These are phyloP conservation scores for Lepetodrilus schrolli DNA, from an alignment of 2,888 invertebrate genomes.

Conservation along the genomic window DNA sequence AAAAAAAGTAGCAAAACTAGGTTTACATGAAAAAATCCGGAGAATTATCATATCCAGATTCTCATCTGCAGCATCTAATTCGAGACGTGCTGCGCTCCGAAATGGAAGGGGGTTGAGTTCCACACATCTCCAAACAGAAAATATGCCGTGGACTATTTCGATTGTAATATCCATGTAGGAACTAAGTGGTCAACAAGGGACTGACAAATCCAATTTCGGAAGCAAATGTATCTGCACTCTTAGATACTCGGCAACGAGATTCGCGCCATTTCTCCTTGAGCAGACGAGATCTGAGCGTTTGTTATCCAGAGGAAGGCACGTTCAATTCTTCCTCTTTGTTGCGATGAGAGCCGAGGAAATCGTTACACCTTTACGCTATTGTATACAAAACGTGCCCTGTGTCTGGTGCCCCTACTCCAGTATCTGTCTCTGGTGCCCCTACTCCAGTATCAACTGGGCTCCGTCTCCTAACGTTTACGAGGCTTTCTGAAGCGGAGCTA, in stretches of 20 bases:
- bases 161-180: background rate
- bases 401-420: too few relatives aligned
- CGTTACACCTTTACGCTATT: background rate
- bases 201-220: background rate
- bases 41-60: too few relatives aligned
- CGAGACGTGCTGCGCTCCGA: too few relatives aligned
- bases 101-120: too few relatives aligned
- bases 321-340: background rate
- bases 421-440: too few relatives aligned
- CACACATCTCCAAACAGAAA: too few relatives aligned
- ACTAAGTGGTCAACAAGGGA: background rate
- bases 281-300: slow-evolving; percentile 14
- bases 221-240: background rate
- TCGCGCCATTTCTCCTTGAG: slow-evolving; percentile 15
- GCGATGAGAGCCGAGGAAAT: background rate
- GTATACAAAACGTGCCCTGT: background rate
- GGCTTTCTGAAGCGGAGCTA: background rate
- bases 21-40: too few relatives aligned
- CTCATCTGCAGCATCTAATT: too few relatives aligned
- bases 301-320: background rate
- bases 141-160: background rate
- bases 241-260: background rate
- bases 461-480: background rate
- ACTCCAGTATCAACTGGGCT: slow-evolving; percentile 1
- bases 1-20: too few relatives aligned